Evolutionary conservation across 2,113 vertebrate species (phyloP).

Genomic region (Psilopogon haemacephalus): DNA sequence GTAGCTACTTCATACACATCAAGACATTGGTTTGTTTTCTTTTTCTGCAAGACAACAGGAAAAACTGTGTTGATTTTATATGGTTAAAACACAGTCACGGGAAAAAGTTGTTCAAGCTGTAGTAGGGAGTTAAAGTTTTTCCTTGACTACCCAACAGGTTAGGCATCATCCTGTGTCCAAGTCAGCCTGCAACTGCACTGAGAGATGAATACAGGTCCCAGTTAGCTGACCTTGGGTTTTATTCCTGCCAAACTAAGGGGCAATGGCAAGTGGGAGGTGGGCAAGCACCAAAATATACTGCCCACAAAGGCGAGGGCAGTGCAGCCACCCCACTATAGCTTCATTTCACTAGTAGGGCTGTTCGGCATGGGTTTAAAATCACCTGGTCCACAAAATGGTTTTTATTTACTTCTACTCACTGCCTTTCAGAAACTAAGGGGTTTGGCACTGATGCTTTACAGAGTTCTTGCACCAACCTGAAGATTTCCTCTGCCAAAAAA

Average conservation of each 20-base stretch:
- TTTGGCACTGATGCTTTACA: background rate
- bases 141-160: background rate
- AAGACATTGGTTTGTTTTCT: slow-evolving; percentile 5
- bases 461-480: background rate
- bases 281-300: background rate
- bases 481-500: background rate
- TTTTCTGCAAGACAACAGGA: slow-evolving; percentile 13
- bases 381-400: background rate
- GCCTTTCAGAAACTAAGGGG: background rate
- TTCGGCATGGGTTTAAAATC: background rate
- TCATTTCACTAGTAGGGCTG: background rate
- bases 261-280: background rate
- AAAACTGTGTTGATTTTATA: slow-evolving; percentile 39
- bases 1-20: background rate
- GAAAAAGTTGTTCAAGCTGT: background rate
- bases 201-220: background rate
- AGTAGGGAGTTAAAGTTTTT: background rate
- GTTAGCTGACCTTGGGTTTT: background rate
- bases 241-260: background rate
- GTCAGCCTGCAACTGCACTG: background rate
- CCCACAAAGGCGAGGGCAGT: too few species aligned
- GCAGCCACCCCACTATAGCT: background rate
- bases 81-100: background rate
- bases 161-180: background rate
- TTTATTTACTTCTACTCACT: background rate